Evolutionary conservation across 2,113 vertebrate genomes (phyloP).

Genomic region (Corapipo altera): DNA sequence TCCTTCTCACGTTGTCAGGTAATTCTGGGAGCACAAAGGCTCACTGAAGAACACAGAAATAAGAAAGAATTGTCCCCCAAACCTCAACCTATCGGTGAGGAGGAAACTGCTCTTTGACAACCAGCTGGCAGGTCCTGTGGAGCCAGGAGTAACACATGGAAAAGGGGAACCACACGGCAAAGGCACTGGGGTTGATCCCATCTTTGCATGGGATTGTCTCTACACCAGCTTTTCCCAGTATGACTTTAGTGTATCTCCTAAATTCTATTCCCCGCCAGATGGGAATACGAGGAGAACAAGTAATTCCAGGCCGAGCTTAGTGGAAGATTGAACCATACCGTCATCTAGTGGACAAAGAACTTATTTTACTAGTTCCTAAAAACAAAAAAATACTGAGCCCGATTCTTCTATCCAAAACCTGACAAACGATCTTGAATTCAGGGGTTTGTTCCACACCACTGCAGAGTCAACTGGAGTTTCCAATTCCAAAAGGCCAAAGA

Average conservation of each 20-base stretch:
- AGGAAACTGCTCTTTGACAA: neutral
- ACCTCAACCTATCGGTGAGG: neutral
- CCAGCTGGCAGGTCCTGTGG: neutral
- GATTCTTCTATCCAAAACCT: neutral
- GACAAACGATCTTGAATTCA: neutral
- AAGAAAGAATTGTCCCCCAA: neutral
- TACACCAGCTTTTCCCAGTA: fast-evolving
- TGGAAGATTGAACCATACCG: slow-evolving; percentile 18
- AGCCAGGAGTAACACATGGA: neutral
- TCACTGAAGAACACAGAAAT: neutral
- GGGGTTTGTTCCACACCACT: neutral
- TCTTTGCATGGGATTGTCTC: neutral
- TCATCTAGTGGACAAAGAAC: slow-evolving; percentile 46
- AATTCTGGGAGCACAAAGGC: neutral
- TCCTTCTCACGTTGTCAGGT: neutral
- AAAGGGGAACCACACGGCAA: neutral
- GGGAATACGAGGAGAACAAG: neutral
- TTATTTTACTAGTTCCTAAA: neutral
- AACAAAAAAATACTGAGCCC: neutral
- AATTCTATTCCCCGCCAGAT: neutral
- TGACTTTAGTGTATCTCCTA: fast-evolving
- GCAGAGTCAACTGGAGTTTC: neutral
- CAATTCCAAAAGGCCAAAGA: neutral
- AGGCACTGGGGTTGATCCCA: neutral
- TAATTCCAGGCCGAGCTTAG: neutral